A percentile compares a stretch with the other conserved stretches of the same genome.
Conservation (phyloP, 2,113 vertebrate genomes). For the Chaenogobius annularis region DNA sequence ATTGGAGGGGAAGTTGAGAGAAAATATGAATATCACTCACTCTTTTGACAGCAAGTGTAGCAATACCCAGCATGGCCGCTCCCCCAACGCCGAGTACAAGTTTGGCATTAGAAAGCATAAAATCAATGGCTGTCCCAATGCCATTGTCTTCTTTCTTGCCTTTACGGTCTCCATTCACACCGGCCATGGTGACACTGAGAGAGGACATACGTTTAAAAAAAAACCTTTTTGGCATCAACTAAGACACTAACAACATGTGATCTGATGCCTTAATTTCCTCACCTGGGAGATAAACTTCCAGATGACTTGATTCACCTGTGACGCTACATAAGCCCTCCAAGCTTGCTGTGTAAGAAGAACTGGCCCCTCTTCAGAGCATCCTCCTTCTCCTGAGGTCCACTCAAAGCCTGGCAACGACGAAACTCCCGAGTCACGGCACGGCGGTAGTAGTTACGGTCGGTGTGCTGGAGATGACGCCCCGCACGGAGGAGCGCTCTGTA, state of each 20-base stretch:
- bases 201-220: background rate
- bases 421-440: conserved; percentile 86
- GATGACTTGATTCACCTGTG: conserved; percentile 13
- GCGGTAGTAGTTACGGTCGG: conserved; percentile 90
- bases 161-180: conserved; percentile 85
- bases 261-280: background rate
- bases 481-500: conserved; percentile 92
- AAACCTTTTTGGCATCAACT: background rate
- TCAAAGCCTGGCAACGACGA: conserved; percentile 84
- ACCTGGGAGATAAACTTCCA: conserved; percentile 53
- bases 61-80: conserved; percentile 96
- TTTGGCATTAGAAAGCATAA: conserved; percentile 95
- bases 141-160: conserved; percentile 96
- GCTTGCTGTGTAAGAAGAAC: conserved; percentile 84
- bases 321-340: conserved; percentile 88
- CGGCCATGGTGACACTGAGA: conserved; percentile 81
- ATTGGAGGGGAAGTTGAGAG: background rate
- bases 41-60: conserved; percentile 92
- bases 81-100: conserved; percentile 96
- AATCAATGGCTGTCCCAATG: conserved; percentile 93
- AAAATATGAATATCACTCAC: conserved; percentile 69
- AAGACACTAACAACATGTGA: background rate
- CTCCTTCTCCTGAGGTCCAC: conserved; percentile 80
- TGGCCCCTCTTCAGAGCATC: conserved; percentile 89
- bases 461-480: conserved; percentile 90